Evolutionary conservation across 2,888 invertebrate species (phyloP).

Genomic region (Drosophila paranaensis): DNA sequence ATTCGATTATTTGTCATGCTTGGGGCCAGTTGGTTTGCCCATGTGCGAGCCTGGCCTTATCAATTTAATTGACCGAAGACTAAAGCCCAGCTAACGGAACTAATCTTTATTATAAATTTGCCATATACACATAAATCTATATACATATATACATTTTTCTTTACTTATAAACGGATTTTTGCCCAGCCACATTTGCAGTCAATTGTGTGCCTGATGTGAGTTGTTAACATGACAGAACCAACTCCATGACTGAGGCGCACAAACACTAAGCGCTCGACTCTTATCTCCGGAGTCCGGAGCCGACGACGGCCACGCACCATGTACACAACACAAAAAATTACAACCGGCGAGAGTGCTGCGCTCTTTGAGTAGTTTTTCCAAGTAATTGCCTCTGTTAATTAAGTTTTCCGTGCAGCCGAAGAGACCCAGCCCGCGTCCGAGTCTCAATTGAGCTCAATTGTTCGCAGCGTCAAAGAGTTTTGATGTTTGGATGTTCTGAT

Average conservation of each 20-base stretch:
- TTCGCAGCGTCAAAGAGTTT: conserved; percentile 43
- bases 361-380: conserved; percentile 54
- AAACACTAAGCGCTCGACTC: conserved; percentile 30
- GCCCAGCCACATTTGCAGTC: conserved; percentile 75
- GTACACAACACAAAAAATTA: conserved; percentile 47
- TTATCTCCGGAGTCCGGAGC: conserved; percentile 54
- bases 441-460: conserved; percentile 73
- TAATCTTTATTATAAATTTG: conserved; percentile 10
- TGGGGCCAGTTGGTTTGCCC: conserved; percentile 69
- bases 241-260: conserved; percentile 61
- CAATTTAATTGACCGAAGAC: conserved; percentile 45
- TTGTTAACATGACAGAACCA: conserved; percentile 67
- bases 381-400: conserved; percentile 66
- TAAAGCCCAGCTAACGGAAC: conserved; percentile 22
- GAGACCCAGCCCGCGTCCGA: conserved; percentile 31
- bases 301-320: conserved; percentile 63
- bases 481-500: conserved; percentile 21
- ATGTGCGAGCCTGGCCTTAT: conserved; percentile 60
- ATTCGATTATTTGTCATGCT: conserved; percentile 49
- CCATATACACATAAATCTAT: neutral
- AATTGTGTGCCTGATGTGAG: conserved; percentile 32
- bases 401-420: conserved; percentile 61
- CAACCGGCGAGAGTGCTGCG: conserved; percentile 5
- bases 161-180: conserved; percentile 80
- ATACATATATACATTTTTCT: conserved; percentile 11